phyloP scores from a whole-genome alignment of 2,113 vertebrate species.

The Paracanthobrama guichenoti region DNA sequence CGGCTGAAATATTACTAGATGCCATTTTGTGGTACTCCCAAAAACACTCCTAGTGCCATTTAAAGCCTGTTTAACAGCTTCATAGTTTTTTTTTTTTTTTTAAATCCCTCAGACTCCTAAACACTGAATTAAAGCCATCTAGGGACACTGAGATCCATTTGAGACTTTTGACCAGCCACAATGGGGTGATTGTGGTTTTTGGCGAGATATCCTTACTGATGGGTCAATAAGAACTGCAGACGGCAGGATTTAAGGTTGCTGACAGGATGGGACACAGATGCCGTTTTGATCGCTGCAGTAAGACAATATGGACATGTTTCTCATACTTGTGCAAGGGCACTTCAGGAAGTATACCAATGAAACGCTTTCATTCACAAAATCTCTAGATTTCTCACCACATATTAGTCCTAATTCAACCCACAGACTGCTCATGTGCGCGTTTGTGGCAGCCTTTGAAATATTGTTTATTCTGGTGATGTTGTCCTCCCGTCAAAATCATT shows the following conservation, averaged over 20 bases:
- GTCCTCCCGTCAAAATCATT: neutral
- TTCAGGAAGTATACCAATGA: conserved; percentile 21
- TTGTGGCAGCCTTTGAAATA: neutral
- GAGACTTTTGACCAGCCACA: conserved; percentile 45
- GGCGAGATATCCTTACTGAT: conserved; percentile 49
- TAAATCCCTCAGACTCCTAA: conserved; percentile 8
- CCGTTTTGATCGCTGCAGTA: conserved; percentile 54
- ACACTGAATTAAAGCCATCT: conserved; percentile 22
- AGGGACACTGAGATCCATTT: conserved; percentile 27
- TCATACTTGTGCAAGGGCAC: conserved; percentile 46
- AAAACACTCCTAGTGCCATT: neutral
- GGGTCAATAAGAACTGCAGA: conserved; percentile 38
- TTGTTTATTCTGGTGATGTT: conserved; percentile 32
- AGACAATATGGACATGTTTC: conserved; percentile 55
- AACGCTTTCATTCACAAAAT: neutral
- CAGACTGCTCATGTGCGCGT: neutral
- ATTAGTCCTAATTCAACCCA: neutral
- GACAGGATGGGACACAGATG: conserved; percentile 16
- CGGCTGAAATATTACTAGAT: neutral
- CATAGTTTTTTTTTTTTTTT: neutral
- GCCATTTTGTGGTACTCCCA: neutral
- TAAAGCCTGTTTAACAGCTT: neutral
- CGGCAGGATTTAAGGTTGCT: conserved; percentile 43
- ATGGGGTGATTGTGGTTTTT: conserved; percentile 44
- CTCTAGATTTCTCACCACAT: neutral